Evolutionary conservation across 2,888 invertebrate species (phyloP).

Genomic region (Lasioglossum morio): DNA sequence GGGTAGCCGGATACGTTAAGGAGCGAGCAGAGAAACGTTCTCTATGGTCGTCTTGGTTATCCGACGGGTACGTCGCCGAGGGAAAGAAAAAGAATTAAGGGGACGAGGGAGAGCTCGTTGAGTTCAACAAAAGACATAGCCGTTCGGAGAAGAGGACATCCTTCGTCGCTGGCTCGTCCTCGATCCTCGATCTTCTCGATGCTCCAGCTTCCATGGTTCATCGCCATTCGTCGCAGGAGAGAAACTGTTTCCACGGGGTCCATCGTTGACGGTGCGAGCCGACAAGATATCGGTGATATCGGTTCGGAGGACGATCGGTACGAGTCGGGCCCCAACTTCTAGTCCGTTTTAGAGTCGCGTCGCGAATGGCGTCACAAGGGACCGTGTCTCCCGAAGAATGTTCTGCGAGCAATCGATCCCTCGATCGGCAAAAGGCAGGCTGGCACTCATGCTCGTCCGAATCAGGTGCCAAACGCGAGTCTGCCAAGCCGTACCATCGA

Average conservation of each 20-base stretch:
- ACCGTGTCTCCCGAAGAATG: not conserved
- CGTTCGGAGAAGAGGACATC: not conserved
- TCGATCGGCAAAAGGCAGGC: not conserved
- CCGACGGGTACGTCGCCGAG: not conserved
- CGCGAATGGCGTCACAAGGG: not conserved
- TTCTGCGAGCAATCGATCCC: not conserved
- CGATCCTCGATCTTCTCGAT: not conserved
- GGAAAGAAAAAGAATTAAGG: not conserved
- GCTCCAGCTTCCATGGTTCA: constrained; percentile 16
- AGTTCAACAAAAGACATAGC: not conserved
- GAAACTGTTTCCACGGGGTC: constrained; percentile 8
- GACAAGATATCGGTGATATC: constrained; percentile 5
- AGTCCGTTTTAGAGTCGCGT: constrained; percentile 30
- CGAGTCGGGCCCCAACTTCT: constrained; percentile 22
- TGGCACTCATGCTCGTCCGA: constrained; percentile 7
- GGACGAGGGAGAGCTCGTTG: not conserved
- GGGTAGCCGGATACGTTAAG: constrained; percentile 40
- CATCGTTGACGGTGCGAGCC: not conserved
- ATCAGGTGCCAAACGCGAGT: constrained; percentile 53
- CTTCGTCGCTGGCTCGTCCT: not conserved
- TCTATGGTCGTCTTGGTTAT: constrained; percentile 17
- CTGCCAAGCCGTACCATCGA: constrained; percentile 35
- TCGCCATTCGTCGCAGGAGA: not conserved
- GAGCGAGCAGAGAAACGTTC: constrained; percentile 51
- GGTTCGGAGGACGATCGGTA: constrained; percentile 24